Evolutionary conservation across 2,797 vertebrate genomes (phyloP).

Genomic region (Poecilia wingei): DNA sequence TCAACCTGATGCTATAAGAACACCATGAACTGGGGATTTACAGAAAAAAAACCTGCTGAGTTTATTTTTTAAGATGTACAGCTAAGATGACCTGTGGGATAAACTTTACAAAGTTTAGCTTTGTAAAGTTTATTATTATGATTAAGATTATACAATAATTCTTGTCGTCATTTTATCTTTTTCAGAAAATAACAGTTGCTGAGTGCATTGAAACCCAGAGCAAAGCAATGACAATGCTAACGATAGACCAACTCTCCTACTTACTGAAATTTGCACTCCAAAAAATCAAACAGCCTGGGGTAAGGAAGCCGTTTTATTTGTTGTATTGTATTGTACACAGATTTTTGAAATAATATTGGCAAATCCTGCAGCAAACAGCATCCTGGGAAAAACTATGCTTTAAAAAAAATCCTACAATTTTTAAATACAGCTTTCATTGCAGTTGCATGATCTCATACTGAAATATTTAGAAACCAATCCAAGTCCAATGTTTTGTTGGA

Average conservation of each 20-base stretch:
- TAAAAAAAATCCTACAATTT: background rate
- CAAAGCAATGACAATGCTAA: conserved; percentile 99
- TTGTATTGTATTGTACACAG: background rate
- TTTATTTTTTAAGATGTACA: background rate
- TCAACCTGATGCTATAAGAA: background rate
- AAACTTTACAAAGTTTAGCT: conserved; percentile 3
- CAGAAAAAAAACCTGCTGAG: background rate
- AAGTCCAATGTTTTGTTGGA: background rate
- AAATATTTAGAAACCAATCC: background rate
- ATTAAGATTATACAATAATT: conserved; percentile 2
- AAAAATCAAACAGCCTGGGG: conserved; percentile 99
- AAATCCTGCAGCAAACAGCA: background rate
- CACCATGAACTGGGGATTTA: background rate
- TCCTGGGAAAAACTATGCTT: background rate
- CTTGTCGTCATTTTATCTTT: conserved; percentile 38
- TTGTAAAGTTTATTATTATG: background rate
- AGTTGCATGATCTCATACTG: background rate
- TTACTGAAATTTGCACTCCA: conserved; percentile 99
- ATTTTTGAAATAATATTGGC: conserved; percentile 10
- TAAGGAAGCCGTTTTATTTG: conserved; percentile 73
- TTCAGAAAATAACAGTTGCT: conserved; percentile 98
- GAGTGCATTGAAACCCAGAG: conserved; percentile 99
- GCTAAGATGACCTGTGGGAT: conserved; percentile 1
- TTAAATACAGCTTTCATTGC: background rate
- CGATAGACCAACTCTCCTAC: conserved; percentile 96